Conservation (phyloP, 1,140 invertebrate genomes). For the Coptotermes formosanus region DNA sequence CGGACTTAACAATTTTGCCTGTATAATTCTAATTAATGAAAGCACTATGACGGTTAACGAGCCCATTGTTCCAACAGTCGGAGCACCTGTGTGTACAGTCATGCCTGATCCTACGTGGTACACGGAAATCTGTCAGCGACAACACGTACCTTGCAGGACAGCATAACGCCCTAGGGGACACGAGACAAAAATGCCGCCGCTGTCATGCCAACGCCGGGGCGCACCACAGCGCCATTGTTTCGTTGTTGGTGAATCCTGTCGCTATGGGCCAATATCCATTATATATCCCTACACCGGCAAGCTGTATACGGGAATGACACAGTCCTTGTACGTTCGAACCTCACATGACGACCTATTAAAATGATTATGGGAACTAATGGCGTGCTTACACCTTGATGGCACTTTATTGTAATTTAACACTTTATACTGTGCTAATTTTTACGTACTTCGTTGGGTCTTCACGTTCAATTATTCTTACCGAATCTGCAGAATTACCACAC, state of each 20-base stretch:
- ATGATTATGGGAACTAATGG: not conserved
- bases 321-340: not conserved
- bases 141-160: not conserved
- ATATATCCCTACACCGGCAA: not conserved
- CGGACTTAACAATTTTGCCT: no score
- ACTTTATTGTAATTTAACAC: not conserved
- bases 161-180: not conserved
- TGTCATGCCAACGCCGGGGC: not conserved
- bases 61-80: no score
- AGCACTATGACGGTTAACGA: no score
- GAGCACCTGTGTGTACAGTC: not conserved
- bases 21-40: no score
- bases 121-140: not conserved
- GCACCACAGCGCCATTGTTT: not conserved
- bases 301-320: not conserved
- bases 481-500: no score
- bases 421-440: no score
- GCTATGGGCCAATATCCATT: not conserved
- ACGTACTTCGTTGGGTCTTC: no score
- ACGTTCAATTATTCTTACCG: no score
- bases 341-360: not conserved
- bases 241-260: not conserved
- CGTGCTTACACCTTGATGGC: not conserved
- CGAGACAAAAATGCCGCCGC: not conserved
- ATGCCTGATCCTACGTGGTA: not conserved